phyloP scores from a whole-genome alignment of 2,888 invertebrate species.

The Bembecia ichneumoniformis region DNA sequence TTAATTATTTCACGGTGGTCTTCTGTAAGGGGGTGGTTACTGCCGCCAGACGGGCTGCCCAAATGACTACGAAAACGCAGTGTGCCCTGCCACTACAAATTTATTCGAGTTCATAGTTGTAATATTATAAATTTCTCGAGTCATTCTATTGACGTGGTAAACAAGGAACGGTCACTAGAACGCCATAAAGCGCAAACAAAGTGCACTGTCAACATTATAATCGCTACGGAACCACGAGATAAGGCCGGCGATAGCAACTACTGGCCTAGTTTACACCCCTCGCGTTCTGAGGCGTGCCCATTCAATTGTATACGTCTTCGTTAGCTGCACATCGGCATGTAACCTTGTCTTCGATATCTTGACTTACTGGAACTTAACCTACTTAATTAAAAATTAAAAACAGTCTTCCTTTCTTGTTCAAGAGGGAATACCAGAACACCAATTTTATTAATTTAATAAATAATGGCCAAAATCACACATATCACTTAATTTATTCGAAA shows the following conservation, averaged over 20 bases:
- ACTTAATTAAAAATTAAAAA: not conserved
- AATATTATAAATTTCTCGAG: no score
- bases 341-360: not conserved
- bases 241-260: constrained; percentile 26
- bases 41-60: no score
- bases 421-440: no score
- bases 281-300: not conserved
- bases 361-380: not conserved
- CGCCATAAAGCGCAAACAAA: constrained; percentile 12
- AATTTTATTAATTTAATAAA: no score
- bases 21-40: no score
- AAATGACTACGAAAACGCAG: no score
- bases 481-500: no score
- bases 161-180: not conserved
- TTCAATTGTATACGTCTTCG: not conserved
- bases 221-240: constrained; percentile 30
- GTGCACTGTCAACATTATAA: constrained; percentile 34
- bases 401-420: not conserved
- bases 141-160: no score
- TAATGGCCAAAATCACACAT: no score
- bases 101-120: not conserved
- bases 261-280: constrained; percentile 37
- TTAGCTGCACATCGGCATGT: not conserved
- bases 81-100: no score
- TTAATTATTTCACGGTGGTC: no score